A percentile compares a stretch with the other conserved stretches of the same genome.
phyloP scores from a whole-genome alignment of 2,113 vertebrate genomes.

The Macquaria australasica region DNA sequence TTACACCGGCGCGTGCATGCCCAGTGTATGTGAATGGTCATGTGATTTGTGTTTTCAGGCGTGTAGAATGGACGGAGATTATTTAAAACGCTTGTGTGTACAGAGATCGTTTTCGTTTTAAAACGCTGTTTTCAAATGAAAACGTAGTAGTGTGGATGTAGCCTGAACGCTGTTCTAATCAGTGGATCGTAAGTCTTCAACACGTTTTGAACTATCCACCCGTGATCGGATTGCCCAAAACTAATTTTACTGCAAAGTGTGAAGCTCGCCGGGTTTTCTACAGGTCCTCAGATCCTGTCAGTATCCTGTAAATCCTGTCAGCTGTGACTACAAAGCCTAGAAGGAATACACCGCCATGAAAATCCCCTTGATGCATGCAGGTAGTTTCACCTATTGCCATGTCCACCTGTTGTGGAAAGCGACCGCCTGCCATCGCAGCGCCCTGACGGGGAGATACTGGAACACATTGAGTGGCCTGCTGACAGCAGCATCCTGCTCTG shows the following conservation, averaged over 20 bases:
- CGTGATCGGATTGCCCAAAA: neutral
- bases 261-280: neutral
- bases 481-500: slow-evolving; percentile 47
- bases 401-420: slow-evolving; percentile 29
- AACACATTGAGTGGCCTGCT: slow-evolving; percentile 2
- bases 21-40: too few relatives aligned
- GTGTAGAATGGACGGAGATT: too few relatives aligned
- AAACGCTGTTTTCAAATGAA: too few relatives aligned
- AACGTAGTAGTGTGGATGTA: too few relatives aligned
- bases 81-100: too few relatives aligned
- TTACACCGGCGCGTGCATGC: too few relatives aligned
- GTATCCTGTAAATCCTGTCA: slow-evolving; percentile 46
- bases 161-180: neutral
- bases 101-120: too few relatives aligned
- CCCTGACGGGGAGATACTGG: neutral
- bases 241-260: neutral
- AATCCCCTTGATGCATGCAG: slow-evolving; percentile 33
- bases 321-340: slow-evolving; percentile 26
- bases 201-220: slow-evolving; percentile 2
- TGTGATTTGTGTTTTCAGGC: too few relatives aligned
- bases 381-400: slow-evolving; percentile 16
- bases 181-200: neutral
- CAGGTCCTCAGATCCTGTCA: slow-evolving; percentile 17
- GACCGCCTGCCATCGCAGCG: neutral
- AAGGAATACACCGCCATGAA: neutral